Evolutionary conservation across 2,113 vertebrate species (phyloP), one percentile per base, ranked within the genome.

Genomic region (Coracopsis vasa): DNA sequence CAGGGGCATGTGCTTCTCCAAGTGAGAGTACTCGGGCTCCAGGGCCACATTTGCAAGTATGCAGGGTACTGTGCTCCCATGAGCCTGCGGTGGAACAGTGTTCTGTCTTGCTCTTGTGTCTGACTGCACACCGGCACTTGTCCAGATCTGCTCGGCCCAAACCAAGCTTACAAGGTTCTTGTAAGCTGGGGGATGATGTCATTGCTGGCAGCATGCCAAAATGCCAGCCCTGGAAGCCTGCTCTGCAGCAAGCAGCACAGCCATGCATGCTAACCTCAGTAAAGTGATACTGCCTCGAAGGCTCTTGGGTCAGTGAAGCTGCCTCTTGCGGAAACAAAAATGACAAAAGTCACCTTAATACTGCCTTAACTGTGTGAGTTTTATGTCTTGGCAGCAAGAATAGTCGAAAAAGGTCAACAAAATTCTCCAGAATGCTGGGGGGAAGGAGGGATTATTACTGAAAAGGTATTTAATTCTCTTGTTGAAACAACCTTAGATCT

Each of bases 31-130:
- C 42, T 58, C 16, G 4, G 42, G 64, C 41, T 48, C 67, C 9
- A 6, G 60, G 60, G 13, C 51, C 5, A 4, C 0, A 0, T 60
- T 81, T 88, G 61, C 31, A 60, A 35, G 27, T 37, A 9, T 0
- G 0, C 24, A 11, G 62, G 64, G 27, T 70, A 51, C 58, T 44
- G 53, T 39, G 27, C 18, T 83, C 62, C 1, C 0, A 0, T 42
- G 29, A 80, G 66, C 79, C 54, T 41, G 27, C 0, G 0, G 25
- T 24, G 27, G 81, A 53, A 47, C 44, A 44, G 41, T 31, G 11
- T 42, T 75, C 56, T 95, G 44, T 37, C 74, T 80, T 66, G 44
- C 9, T 80, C 13, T 78, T 86, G 39, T 60, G 47, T 61, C 54
- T 84, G 64, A 24, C 31, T n/a, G 45, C 20, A 13, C 13, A 13